Evolutionary conservation across 1,140 invertebrate species (phyloP).

Genomic region (Tetragnatha versicolor): DNA sequence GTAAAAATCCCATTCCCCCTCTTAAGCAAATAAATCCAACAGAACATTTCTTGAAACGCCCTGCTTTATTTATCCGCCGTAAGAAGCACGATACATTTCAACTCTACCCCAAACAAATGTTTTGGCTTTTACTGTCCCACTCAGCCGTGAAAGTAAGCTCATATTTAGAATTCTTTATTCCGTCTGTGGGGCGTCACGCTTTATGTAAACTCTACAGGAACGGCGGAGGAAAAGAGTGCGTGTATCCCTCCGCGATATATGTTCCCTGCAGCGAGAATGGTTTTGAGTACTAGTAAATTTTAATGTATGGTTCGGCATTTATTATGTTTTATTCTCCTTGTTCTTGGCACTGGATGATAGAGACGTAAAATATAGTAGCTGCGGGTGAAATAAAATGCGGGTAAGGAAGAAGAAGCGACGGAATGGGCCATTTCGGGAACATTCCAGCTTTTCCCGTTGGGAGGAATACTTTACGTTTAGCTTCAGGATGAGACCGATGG

Average conservation of each 20-base stretch:
- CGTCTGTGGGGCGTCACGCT: background rate
- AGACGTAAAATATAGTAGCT: background rate
- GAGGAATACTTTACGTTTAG: constrained; percentile 5
- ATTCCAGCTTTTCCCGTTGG: constrained; percentile 3
- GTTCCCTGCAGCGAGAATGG: background rate
- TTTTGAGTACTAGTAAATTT: constrained; percentile 22
- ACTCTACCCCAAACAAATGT: constrained; percentile 22
- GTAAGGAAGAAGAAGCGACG: background rate
- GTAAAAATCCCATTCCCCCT: constrained; percentile 1
- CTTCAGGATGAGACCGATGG: too few species aligned
- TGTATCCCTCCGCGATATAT: too few species aligned
- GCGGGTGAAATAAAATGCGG: constrained; percentile 5
- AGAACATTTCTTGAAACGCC: background rate
- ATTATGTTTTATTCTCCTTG: constrained; percentile 9
- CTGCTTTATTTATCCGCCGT: constrained; percentile 26
- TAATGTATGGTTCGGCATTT: constrained; percentile 9
- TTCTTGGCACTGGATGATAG: background rate
- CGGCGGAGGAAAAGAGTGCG: background rate
- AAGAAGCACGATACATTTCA: constrained; percentile 25
- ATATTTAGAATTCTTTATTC: constrained; percentile 35
- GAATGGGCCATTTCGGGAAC: constrained; percentile 12
- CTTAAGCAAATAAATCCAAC: constrained; percentile 7
- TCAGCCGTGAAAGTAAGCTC: constrained; percentile 16
- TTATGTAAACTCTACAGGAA: constrained; percentile 17
- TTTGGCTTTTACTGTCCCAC: constrained; percentile 30